phyloP scores from a whole-genome alignment of 1,140 invertebrate genomes.

The Drosophila pachea region DNA sequence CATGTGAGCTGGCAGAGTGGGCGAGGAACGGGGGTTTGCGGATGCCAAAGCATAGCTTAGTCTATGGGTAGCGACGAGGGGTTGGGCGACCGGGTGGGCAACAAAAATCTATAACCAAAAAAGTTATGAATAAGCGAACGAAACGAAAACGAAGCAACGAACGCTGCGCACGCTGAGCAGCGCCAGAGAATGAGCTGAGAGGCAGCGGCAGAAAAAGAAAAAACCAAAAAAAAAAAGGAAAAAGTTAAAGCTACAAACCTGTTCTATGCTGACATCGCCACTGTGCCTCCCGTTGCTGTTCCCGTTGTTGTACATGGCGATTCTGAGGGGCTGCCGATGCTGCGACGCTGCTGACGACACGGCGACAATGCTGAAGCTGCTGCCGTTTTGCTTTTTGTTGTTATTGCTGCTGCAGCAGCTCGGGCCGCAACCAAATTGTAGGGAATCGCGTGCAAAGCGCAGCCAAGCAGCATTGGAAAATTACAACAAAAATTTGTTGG shows the following conservation, averaged over 20 bases:
- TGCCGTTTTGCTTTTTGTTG: conserved; percentile 32
- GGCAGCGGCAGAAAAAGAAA: conserved; percentile 8
- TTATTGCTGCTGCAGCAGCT: conserved; percentile 39
- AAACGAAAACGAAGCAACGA: conserved; percentile 54
- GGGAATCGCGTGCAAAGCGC: conserved; percentile 66
- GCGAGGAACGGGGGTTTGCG: conserved; percentile 14
- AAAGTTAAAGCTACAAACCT: conserved; percentile 65
- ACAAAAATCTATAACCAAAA: conserved; percentile 77
- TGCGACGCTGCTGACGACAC: conserved; percentile 56
- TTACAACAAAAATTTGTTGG: conserved; percentile 29
- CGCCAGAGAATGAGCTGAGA: conserved; percentile 4
- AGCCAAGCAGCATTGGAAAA: conserved; percentile 67
- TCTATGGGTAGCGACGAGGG: conserved; percentile 3
- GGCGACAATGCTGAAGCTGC: conserved; percentile 66
- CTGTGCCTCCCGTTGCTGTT: conserved; percentile 24
- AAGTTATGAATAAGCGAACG: conserved; percentile 74
- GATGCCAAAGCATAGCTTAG: conserved; percentile 38
- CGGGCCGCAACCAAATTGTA: conserved; percentile 46
- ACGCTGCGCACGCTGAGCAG: conserved; percentile 6
- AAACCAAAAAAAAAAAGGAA: conserved; percentile 10
- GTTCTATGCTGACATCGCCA: conserved; percentile 64
- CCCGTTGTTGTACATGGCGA: conserved; percentile 59
- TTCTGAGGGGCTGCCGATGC: conserved; percentile 54
- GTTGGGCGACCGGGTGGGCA: conserved; percentile 37
- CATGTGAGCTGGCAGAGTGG: conserved; percentile 54